Evolutionary conservation across 2,797 vertebrate species (phyloP).

Genomic region (Hirundo rustica): DNA sequence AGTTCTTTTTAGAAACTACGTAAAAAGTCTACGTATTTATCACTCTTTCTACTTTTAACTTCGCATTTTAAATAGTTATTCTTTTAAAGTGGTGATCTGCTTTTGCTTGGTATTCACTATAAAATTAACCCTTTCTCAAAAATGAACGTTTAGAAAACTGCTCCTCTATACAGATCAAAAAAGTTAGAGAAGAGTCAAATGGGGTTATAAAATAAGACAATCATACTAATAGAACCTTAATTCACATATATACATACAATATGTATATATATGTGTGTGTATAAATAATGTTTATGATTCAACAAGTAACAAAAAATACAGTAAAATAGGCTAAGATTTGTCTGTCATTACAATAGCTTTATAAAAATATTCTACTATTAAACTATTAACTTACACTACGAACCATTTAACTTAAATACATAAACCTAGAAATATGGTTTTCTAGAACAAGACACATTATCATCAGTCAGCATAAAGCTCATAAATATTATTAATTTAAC

Average conservation of each 20-base stretch:
- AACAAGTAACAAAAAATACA: background rate
- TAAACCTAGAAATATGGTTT: background rate
- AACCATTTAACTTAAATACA: background rate
- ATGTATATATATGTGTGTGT: background rate
- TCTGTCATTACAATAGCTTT: background rate
- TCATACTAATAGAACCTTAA: background rate
- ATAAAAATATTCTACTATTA: background rate
- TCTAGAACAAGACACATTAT: background rate
- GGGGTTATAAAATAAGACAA: background rate
- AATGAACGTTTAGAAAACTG: background rate
- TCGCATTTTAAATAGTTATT: background rate
- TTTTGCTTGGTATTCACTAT: background rate
- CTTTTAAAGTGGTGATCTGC: background rate
- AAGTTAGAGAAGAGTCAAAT: background rate
- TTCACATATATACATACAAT: background rate
- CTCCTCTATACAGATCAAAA: background rate
- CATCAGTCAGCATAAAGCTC: background rate
- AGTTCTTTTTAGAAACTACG: background rate
- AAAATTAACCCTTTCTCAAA: background rate
- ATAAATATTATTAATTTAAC: background rate
- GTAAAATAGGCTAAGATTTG: background rate
- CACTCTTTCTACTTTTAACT: background rate
- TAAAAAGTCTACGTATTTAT: background rate
- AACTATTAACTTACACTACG: too few species aligned
- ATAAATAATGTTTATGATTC: background rate